Conservation (phyloP, 2,797 vertebrate species). For the Sus cebifrons region DNA sequence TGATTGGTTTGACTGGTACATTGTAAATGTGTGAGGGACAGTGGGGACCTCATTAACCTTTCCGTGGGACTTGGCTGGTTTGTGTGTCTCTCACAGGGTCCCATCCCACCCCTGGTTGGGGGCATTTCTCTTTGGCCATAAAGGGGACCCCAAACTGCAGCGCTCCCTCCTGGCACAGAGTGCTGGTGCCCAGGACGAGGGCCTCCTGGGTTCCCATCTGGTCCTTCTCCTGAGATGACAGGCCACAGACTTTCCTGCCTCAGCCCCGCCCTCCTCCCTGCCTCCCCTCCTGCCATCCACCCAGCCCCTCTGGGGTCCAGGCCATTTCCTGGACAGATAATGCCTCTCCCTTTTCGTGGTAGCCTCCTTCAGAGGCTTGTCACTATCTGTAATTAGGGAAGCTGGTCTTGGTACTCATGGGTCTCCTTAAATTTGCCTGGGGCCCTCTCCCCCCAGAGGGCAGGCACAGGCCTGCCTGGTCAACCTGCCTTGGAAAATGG, state of each 20-base stretch:
- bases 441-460: neutral
- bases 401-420: neutral
- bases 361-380: neutral
- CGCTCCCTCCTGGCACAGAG: neutral
- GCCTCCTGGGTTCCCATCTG: accelerated
- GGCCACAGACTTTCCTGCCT: neutral
- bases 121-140: neutral
- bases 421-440: neutral
- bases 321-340: neutral
- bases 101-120: neutral
- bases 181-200: neutral
- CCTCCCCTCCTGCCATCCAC: accelerated
- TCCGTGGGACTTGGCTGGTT: conserved; percentile 77
- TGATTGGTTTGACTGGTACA: conserved; percentile 87
- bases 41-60: conserved; percentile 84
- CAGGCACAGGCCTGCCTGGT: neutral
- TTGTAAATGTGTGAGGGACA: conserved; percentile 85
- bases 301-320: neutral
- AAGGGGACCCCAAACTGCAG: neutral
- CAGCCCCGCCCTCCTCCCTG: accelerated
- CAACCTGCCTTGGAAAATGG: neutral
- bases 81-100: conserved; percentile 76
- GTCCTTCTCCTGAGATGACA: neutral
- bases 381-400: neutral
- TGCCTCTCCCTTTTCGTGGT: neutral